Conservation (phyloP, 2,797 vertebrate species). For the Eulemur mongoz region DNA sequence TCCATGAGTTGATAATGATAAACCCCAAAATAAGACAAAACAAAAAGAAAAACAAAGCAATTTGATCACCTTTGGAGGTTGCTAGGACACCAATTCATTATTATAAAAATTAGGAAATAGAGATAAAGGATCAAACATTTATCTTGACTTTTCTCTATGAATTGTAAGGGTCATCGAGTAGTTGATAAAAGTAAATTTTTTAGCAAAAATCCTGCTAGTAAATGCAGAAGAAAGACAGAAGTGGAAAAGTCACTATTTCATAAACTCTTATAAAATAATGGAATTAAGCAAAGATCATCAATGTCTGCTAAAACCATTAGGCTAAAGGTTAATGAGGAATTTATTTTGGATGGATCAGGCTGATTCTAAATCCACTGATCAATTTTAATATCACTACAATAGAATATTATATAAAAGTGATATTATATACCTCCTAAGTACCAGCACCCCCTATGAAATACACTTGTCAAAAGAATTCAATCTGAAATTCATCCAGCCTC, state of each 20-base stretch:
- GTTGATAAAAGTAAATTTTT: not conserved
- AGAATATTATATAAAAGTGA: not conserved
- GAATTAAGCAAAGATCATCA: not conserved
- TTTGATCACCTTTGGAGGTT: not conserved
- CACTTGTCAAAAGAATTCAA: not conserved
- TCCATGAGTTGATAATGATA: not conserved
- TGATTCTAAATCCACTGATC: not conserved
- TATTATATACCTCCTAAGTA: not conserved
- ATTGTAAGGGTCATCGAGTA: not conserved
- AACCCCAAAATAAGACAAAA: not conserved
- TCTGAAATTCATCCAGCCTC: not conserved
- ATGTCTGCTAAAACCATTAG: not conserved
- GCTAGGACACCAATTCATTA: not conserved
- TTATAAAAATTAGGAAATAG: conserved; percentile 29
- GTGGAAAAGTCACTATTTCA: not conserved
- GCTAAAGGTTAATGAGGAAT: not conserved
- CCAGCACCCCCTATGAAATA: not conserved
- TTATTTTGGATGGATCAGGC: not conserved
- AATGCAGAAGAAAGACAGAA: not conserved
- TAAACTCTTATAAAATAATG: not conserved
- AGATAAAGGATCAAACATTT: not conserved
- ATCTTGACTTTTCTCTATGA: not conserved
- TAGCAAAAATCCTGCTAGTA: not conserved
- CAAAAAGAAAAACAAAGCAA: not conserved
- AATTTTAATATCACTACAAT: not conserved